These are phyloP conservation scores for Otis tarda DNA, from an alignment of 2,113 vertebrate genomes.

Conservation along the genomic window DNA sequence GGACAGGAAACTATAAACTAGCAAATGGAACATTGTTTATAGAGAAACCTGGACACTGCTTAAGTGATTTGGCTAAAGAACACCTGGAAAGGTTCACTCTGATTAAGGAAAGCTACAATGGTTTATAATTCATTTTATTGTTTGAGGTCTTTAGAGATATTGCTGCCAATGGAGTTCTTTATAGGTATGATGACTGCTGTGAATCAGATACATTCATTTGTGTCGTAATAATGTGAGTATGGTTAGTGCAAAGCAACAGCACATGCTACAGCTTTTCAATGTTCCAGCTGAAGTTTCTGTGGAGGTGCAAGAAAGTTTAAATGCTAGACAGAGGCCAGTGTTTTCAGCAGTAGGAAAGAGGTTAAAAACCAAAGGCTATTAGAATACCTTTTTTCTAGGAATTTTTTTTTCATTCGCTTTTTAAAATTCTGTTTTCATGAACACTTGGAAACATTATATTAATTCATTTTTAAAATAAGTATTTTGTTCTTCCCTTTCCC, in stretches of 20 bases:
- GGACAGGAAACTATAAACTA: constrained; percentile 42
- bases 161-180: background rate
- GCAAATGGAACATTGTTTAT: constrained; percentile 57
- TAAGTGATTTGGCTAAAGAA: constrained; percentile 36
- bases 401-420: background rate
- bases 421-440: background rate
- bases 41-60: constrained; percentile 30
- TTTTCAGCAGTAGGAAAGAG: background rate
- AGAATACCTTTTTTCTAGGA: background rate
- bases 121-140: background rate
- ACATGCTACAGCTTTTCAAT: background rate
- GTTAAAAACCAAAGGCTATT: background rate
- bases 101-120: background rate
- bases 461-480: background rate
- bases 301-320: background rate
- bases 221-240: background rate
- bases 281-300: background rate
- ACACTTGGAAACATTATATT: background rate
- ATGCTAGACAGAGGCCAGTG: background rate
- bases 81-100: constrained; percentile 36
- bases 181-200: background rate
- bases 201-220: background rate
- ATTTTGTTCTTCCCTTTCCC: background rate
- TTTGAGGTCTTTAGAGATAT: background rate
- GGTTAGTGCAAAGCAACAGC: background rate